These are phyloP conservation scores for Abscondita cerata DNA, from an alignment of 2,888 invertebrate species.

Conservation along the genomic window DNA sequence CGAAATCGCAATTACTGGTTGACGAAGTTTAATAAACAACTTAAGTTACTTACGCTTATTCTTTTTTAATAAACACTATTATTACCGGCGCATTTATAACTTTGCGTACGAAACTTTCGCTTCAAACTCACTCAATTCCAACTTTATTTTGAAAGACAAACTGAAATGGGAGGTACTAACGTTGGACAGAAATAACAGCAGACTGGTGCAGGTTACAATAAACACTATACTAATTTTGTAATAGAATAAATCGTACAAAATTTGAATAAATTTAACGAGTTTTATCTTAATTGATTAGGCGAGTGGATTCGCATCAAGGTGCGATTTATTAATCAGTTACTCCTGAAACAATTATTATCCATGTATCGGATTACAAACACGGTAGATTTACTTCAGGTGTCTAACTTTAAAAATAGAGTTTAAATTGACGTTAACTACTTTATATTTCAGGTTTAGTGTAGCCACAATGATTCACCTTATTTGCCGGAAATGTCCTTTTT, in stretches of 20 bases:
- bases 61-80: too few species aligned
- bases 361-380: conserved; percentile 23
- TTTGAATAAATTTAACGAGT: too few species aligned
- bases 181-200: conserved; percentile 50
- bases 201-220: conserved; percentile 46
- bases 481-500: too few species aligned
- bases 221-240: conserved; percentile 33
- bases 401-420: conserved; percentile 31
- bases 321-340: background rate
- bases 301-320: too few species aligned
- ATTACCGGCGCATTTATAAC: too few species aligned
- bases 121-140: conserved; percentile 41
- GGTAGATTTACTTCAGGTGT: conserved; percentile 34
- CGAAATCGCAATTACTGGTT: too few species aligned
- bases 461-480: too few species aligned
- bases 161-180: conserved; percentile 43
- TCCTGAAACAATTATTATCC: conserved; percentile 10
- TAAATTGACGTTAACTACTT: background rate
- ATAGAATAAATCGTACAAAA: conserved; percentile 7
- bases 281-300: too few species aligned
- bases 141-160: conserved; percentile 51
- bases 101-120: conserved; percentile 11
- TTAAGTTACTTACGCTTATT: too few species aligned
- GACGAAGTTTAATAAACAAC: too few species aligned
- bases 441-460: too few species aligned